A percentile compares a stretch with the other conserved stretches of the same genome.
Conservation (phyloP, 2,888 invertebrate genomes). For the Limnephilus marmoratus region DNA sequence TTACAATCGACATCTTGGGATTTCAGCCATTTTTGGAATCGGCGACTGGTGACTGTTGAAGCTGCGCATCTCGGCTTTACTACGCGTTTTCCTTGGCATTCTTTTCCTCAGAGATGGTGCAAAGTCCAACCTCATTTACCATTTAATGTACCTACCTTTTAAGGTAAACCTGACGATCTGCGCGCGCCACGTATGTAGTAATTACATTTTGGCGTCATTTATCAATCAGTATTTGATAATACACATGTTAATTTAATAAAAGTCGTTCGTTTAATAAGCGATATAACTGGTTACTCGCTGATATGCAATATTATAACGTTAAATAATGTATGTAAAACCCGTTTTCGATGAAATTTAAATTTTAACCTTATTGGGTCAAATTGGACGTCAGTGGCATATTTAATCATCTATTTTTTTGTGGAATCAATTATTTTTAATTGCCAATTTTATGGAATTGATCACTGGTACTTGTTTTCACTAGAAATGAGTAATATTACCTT, state of each 20-base stretch:
- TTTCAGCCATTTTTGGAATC: not conserved
- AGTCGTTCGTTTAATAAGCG: too few relatives aligned
- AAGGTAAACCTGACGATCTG: not conserved
- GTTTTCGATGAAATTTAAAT: not conserved
- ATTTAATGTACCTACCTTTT: not conserved
- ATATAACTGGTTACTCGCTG: not conserved
- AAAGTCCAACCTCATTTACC: not conserved
- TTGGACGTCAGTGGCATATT: not conserved
- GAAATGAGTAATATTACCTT: too few relatives aligned
- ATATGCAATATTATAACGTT: not conserved
- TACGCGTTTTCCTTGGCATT: conserved; percentile 32
- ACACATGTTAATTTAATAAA: not conserved
- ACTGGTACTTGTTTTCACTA: too few relatives aligned
- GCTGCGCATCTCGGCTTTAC: not conserved
- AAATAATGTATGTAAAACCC: not conserved
- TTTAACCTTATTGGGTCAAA: not conserved
- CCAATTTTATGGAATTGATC: not conserved
- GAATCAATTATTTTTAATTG: not conserved
- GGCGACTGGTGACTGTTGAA: not conserved
- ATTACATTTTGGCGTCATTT: not conserved
- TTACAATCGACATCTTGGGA: not conserved
- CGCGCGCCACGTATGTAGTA: not conserved
- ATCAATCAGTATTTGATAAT: not conserved
- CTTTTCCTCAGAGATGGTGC: not conserved
- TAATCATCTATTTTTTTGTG: not conserved